Evolutionary conservation across 2,797 vertebrate species (phyloP).

Genomic region (Gambusia yucatana): DNA sequence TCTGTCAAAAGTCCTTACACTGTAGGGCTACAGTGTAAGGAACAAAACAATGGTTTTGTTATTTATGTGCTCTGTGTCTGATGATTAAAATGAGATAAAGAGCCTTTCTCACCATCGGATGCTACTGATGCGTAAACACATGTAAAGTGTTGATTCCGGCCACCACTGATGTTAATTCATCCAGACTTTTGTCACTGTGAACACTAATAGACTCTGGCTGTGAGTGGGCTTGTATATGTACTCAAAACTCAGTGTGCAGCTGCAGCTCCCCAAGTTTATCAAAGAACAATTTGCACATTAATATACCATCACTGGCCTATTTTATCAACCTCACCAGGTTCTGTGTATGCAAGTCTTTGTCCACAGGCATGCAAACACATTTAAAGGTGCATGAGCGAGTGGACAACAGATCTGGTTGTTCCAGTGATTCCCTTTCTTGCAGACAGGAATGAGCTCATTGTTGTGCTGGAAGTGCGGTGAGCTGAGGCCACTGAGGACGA

Average conservation of each 20-base stretch:
- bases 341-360: conserved; percentile 8
- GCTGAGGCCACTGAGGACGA: conserved; percentile 60
- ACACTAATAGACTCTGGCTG: conserved; percentile 70
- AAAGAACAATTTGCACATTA: conserved; percentile 43
- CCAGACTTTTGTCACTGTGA: conserved; percentile 57
- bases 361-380: neutral
- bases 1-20: neutral
- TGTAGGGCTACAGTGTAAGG: neutral
- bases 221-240: conserved; percentile 51
- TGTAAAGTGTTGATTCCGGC: conserved; percentile 36
- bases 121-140: conserved; percentile 45
- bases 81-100: neutral
- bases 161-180: conserved; percentile 66
- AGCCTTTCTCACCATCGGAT: neutral
- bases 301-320: conserved; percentile 18
- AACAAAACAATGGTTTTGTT: neutral
- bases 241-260: conserved; percentile 36
- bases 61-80: neutral
- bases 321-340: conserved; percentile 31
- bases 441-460: conserved; percentile 74
- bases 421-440: conserved; percentile 68
- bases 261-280: conserved; percentile 29
- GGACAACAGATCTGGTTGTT: conserved; percentile 54
- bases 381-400: conserved; percentile 3
- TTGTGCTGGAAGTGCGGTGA: conserved; percentile 62